Evolutionary conservation across 2,888 invertebrate genomes (phyloP), one percentile per base, ranked within the genome.

Genomic region (Pammene aurita): DNA sequence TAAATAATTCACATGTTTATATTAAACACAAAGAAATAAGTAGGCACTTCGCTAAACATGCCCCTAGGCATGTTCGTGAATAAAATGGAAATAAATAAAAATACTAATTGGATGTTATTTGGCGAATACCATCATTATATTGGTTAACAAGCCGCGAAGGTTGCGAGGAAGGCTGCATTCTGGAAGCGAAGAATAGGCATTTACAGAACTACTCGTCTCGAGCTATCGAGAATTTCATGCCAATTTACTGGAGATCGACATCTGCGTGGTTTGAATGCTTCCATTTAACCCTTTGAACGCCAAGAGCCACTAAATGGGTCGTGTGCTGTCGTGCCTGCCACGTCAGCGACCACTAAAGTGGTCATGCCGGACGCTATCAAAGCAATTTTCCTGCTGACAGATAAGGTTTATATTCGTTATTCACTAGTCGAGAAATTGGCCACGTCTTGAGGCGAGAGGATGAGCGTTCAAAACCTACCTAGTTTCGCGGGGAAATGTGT

Each of bases 71-170:
- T 11, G 10, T 16, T 56, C 5, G 55, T 16, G 41, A 62, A 50
- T 62, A 18, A 38, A 35, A 52, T 62, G n/a, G 48, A 50, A 7
- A n/a, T 62, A 50, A n/a, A 18, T 42, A 57, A 18, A 26, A n/a
- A 34, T 7, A 35, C n/a, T 11, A 46, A 46, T 14, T 46, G 34
- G 46, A 14, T 11, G 46, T 60, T 46, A 60, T 46, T 35, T 5
- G 44, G 34, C 14, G 46, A 46, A 46, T 11, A 14, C 34, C 60
- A 60, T 46, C 35, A 44, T 58, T 26, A 34, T 48, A 44, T 16
- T 16, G 66, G 5, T 50, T 44, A 52, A 66, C 58, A 52, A 66
- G 9, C 34, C 42, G 66, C 66, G 66, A 66, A 66, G 66, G 66
- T 42, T 58, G 16, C 6, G 2, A 18, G 13, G 46, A 57, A 57